Percentiles rank a stretch among this genome's conserved stretches.
phyloP scores from a whole-genome alignment of 2,888 invertebrate genomes.

The Acholoe squamosa region DNA sequence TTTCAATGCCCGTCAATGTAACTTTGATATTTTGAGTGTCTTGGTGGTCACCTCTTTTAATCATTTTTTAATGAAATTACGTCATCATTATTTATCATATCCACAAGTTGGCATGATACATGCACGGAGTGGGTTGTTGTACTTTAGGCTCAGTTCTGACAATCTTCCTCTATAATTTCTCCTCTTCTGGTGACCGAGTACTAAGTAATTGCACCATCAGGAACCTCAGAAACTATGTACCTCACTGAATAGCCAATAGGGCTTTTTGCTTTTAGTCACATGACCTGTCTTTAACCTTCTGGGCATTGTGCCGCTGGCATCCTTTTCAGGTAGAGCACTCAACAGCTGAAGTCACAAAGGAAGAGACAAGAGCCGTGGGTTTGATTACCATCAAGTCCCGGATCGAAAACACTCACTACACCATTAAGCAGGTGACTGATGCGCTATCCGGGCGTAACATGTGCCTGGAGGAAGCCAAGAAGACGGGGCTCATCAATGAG shows the following conservation, averaged over 20 bases:
- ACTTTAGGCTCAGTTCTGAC: too few species aligned
- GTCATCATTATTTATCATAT: neutral
- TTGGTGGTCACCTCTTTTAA: neutral
- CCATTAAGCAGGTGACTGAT: constrained; percentile 69
- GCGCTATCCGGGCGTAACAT: constrained; percentile 68
- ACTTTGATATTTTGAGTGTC: constrained; percentile 46
- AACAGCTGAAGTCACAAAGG: constrained; percentile 56
- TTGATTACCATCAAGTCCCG: constrained; percentile 65
- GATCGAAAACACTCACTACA: constrained; percentile 51
- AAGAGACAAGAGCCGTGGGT: constrained; percentile 64
- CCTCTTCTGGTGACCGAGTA: too few species aligned
- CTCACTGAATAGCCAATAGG: neutral
- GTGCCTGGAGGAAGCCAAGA: constrained; percentile 67
- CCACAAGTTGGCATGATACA: neutral
- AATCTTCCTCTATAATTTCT: too few species aligned
- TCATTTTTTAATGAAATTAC: neutral
- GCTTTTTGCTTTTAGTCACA: neutral
- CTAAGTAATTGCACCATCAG: neutral
- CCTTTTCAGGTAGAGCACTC: constrained; percentile 22
- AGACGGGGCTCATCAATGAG: constrained; percentile 68
- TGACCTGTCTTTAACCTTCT: constrained; percentile 11
- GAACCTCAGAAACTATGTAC: neutral
- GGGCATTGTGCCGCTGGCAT: neutral
- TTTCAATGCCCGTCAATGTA: neutral
- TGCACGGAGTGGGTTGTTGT: neutral